Base-by-base conservation (phyloP, 2,113 vertebrate species). In the Peromyscus polionotus region DNA sequence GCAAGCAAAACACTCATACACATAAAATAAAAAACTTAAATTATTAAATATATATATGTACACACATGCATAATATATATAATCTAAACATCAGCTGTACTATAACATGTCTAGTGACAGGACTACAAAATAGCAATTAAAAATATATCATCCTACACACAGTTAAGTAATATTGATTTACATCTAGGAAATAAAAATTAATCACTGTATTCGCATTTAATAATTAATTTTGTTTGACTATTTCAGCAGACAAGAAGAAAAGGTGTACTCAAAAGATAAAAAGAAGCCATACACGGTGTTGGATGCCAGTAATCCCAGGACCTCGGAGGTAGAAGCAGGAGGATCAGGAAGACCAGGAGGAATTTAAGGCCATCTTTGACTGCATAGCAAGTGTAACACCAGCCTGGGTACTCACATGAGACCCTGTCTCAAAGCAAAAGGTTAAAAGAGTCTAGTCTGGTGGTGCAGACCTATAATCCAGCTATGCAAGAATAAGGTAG, bases 121-220 rank as follows among this genome's bases (percentile, higher is more conserved):
- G 4, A 96, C 57, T 92, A 16, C 17, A 91, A 85, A 95, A 54
- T 33, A 93, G 59, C 91, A 96, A 93, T 90, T 91, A 63, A 90
- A 95, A 95, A 87, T 5, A 83, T 88, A 87, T 95, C 72, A 76
- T 70, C 31, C 81, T 92, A 65, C 1, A 96, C 33, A 88, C 81
- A 85, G 22, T 91, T 97, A 92, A 93, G 93, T 90, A 95, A 90
- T 94, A 92, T 36, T 88, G 57, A 96, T 87, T 90, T 65, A 83
- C 7, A 54, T 72, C 65, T 88, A 92, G 9, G 65, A 97, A 91
- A n/a, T 93, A 73, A 96, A 96, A 95, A 94, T 45, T 83, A 95
- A 95, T 83, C 13, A 93, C 54, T 73, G 51, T 19, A 95, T 67
- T 96, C 92, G 89, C 14, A 91, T 68, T 96, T 96, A 75, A 75